Base-by-base conservation (phyloP, 2,797 vertebrate genomes). In the Pitangus sulphuratus region DNA sequence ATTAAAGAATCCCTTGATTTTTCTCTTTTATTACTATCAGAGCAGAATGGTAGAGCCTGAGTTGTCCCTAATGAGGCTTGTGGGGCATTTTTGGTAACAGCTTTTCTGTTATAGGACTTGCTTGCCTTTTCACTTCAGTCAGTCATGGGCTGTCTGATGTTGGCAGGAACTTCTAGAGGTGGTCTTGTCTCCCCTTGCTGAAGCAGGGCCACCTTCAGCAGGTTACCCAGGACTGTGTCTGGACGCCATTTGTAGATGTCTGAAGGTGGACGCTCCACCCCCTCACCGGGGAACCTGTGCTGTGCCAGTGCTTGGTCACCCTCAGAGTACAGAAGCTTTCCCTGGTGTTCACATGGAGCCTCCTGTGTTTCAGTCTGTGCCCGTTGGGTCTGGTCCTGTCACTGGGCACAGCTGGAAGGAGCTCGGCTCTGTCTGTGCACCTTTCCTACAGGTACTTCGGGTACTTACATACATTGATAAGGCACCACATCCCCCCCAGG, bases 231-330 rank as follows among this genome's bases (percentile, higher is more conserved):
- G 31, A 40, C 18, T 1, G 1, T 6, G 4, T 76, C 18, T 75
- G 42, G 15, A n/a, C 3, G 3, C n/a, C 16, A 53, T 79, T 65
- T 72, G 50, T 47, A 0, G n/a, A 15, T 50, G 26, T 71, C 10
- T 24, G 61, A 30, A n/a, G 22, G 0, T 35, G 11, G 26, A 79
- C 17, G 17, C 31, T 64, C 4, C 0, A 4, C 3, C 8, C 9
- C 18, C 13, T 64, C 53, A 7, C 24, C 42, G 45, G 9, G 6
- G 4, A 61, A 3, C n/a, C 11, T 50, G 5, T 65, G 15, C 26
- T 39, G 5, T 69, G 11, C 22, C 18, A 25, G 15, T 60, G 25
- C 30, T 60, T 2, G 3, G 2, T 57, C 62, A 62, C 58, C 5
- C 21, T 57, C 13, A n/a, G 10, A 51, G 39, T 25, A 17, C 26